These are phyloP conservation scores for Caenorhabditis sp. DNA, from an alignment of 2,888 invertebrate genomes.

Conservation along the genomic window DNA sequence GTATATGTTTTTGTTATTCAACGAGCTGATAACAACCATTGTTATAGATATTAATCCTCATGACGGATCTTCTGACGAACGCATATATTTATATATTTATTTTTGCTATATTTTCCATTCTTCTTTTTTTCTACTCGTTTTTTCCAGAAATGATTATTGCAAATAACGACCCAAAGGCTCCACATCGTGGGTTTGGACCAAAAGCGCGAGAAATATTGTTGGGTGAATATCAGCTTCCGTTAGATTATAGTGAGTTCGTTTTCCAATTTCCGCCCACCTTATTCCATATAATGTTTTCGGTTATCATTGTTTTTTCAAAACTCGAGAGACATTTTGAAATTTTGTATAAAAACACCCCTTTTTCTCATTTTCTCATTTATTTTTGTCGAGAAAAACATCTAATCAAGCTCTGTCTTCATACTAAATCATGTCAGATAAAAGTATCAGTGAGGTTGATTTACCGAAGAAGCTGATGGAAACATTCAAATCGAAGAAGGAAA, in stretches of 20 bases:
- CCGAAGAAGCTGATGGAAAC: slow-evolving; percentile 27
- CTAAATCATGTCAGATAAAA: slow-evolving; percentile 35
- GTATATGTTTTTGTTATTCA: background rate
- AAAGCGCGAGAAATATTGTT: slow-evolving; percentile 44
- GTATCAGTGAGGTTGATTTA: slow-evolving; percentile 42
- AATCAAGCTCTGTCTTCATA: background rate
- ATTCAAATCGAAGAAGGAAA: slow-evolving; percentile 27
- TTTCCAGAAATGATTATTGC: background rate
- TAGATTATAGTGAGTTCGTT: background rate
- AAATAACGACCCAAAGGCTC: slow-evolving; percentile 6
- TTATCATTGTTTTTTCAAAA: background rate
- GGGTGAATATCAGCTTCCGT: slow-evolving; percentile 13
- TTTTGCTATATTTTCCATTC: too few species aligned
- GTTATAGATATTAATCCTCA: background rate
- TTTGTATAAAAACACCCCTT: slow-evolving; percentile 1
- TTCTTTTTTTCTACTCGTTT: background rate
- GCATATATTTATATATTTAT: background rate
- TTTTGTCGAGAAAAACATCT: background rate
- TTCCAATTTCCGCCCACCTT: background rate
- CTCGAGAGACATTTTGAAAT: background rate
- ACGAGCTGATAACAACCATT: background rate
- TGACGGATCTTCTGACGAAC: background rate
- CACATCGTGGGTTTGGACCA: slow-evolving; percentile 44
- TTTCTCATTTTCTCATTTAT: background rate
- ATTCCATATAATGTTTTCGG: background rate